A percentile compares a stretch with the other conserved stretches of the same genome.
These are phyloP conservation scores for Paramisgurnus dabryanus DNA, from an alignment of 2,113 vertebrate genomes.

Conservation along the genomic window DNA sequence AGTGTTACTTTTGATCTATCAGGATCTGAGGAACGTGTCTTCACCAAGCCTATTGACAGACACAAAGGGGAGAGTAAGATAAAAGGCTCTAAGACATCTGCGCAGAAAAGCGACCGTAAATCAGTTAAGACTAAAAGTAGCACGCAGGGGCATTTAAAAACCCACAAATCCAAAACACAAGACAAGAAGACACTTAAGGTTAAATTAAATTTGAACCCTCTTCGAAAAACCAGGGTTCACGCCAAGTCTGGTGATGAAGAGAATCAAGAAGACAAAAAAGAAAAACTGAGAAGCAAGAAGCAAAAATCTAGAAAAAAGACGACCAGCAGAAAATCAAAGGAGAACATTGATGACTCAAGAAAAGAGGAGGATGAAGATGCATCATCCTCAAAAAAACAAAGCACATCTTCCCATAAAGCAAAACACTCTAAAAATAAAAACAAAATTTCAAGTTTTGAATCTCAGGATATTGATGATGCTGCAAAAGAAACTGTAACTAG, in stretches of 20 bases:
- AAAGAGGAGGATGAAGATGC: background rate
- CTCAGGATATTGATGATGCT: background rate
- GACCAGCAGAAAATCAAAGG: background rate
- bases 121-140: slow-evolving; percentile 41
- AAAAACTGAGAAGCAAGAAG: slow-evolving; percentile 6
- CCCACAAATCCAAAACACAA: slow-evolving; percentile 61
- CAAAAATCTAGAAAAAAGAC: background rate
- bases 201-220: slow-evolving; percentile 80
- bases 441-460: background rate
- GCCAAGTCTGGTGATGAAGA: slow-evolving; percentile 61
- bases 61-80: slow-evolving; percentile 32
- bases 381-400: background rate
- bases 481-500: slow-evolving; percentile 7
- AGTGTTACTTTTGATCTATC: slow-evolving; percentile 71
- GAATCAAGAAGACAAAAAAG: slow-evolving; percentile 51
- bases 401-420: background rate
- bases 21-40: slow-evolving; percentile 43
- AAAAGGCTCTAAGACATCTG: slow-evolving; percentile 9
- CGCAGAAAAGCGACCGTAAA: background rate
- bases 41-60: slow-evolving; percentile 21
- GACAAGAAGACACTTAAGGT: slow-evolving; percentile 66
- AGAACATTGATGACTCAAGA: background rate
- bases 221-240: slow-evolving; percentile 75
- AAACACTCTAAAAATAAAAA: background rate
- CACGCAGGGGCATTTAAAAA: slow-evolving; percentile 21